Evolutionary conservation across 1,140 invertebrate genomes (phyloP).

Genomic region (Zaprionus nigranus): DNA sequence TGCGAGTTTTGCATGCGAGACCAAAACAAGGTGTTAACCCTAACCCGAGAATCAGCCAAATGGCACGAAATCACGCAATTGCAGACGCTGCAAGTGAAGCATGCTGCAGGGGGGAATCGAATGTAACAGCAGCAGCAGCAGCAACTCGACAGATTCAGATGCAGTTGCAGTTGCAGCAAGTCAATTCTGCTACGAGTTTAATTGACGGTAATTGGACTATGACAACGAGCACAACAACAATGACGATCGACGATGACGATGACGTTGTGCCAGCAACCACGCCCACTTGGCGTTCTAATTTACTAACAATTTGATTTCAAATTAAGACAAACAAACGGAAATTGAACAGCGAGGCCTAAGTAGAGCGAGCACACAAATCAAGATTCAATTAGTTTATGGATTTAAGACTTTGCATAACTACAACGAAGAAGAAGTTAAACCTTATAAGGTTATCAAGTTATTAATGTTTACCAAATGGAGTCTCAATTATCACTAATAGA

Average conservation of each 20-base stretch:
- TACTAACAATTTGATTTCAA: conserved; percentile 63
- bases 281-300: conserved; percentile 29
- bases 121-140: neutral
- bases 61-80: conserved; percentile 43
- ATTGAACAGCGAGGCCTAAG: conserved; percentile 15
- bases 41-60: conserved; percentile 21
- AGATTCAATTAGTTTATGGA: neutral
- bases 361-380: neutral
- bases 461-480: no score
- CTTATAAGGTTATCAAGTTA: neutral
- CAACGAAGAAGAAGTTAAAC: neutral
- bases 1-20: conserved; percentile 17
- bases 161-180: conserved; percentile 26
- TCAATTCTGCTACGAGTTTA: conserved; percentile 63
- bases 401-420: neutral
- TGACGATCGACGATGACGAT: no score
- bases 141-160: conserved; percentile 15
- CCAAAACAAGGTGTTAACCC: conserved; percentile 60
- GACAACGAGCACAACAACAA: conserved; percentile 10
- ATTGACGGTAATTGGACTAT: conserved; percentile 75
- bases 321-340: conserved; percentile 66
- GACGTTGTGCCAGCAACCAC: conserved; percentile 6
- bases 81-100: conserved; percentile 1
- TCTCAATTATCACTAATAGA: neutral
- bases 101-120: neutral